Evolutionary conservation across 2,113 vertebrate genomes (phyloP), one percentile per base, ranked within the genome.

Genomic region (Scatophagus argus): DNA sequence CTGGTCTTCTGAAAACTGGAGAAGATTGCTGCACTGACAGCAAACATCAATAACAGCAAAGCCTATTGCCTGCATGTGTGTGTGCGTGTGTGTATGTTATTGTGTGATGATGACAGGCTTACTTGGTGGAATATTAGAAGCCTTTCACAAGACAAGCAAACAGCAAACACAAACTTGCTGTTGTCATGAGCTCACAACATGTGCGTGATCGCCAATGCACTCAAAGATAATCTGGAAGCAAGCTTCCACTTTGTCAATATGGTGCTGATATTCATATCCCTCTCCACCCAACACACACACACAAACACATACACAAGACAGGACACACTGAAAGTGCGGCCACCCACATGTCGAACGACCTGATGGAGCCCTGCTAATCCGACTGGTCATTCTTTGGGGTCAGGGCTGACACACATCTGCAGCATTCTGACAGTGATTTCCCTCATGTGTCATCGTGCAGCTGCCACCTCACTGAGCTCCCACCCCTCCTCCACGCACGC

Each of bases 381-480:
- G 9, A 84, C 47, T 79, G 89, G 86, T 87, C 88, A 86, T 88
- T 82, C 85, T 87, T 59, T 23, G 61, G 55, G 87, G 86, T 88
- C 86, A 83, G 73, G 68, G 75, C 78, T 85, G 87, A 88, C 81
- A 88, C 84, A 74, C 79, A 66, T 85, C 83, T 89, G 68, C 83
- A 38, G 73, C 66, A n/a, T 56, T 65, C 65, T 90, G 90, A 89
- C 86, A 92, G 74, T 88, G 87, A 92, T 89, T 88, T 89, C 83
- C 86, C 77, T 70, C 32, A 83, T 87, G 90, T 82, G 74, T 69
- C 72, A 85, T 87, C 84, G 71, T 72, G 75, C 69, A 77, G 79
- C 84, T 89, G 74, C 79, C 77, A 82, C 83, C 78, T 74, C 61
- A 32, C 60, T 41, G 75, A 25, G 14, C 51, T 65, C 54, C 36